These are phyloP conservation scores for Nasonia vitripennis DNA, from an alignment of 1,140 invertebrate genomes.

Conservation along the genomic window DNA sequence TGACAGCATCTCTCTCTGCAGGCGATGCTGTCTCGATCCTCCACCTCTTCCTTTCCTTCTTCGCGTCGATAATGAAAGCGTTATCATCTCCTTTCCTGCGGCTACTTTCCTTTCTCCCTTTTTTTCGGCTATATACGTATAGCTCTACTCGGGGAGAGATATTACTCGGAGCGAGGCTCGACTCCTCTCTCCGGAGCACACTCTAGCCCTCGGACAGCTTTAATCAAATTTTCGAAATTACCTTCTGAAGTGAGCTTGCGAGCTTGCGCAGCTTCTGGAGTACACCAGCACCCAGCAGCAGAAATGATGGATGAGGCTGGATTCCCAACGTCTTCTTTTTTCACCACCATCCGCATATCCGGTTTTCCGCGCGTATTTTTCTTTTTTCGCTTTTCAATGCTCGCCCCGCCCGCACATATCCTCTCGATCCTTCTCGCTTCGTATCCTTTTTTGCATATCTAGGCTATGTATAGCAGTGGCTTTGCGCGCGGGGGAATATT, in stretches of 20 bases:
- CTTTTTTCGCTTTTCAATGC: not conserved
- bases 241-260: not conserved
- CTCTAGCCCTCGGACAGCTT: constrained; percentile 12
- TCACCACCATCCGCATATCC: not conserved
- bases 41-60: not conserved
- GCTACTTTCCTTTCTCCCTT: not conserved
- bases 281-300: no score
- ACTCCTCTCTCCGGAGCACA: no score
- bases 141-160: not conserved
- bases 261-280: not conserved
- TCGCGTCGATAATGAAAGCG: constrained; percentile 33
- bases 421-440: not conserved
- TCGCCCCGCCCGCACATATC: not conserved
- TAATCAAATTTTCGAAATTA: constrained; percentile 45
- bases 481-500: constrained; percentile 2
- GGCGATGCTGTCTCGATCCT: not conserved
- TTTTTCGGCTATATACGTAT: not conserved
- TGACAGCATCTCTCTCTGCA: not conserved
- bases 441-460: constrained; percentile 5
- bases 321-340: constrained; percentile 26
- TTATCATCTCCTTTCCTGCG: constrained; percentile 12
- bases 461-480: not conserved
- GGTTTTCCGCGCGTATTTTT: no score
- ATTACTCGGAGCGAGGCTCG: not conserved
- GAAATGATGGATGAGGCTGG: constrained; percentile 37